These are phyloP conservation scores for Coilia nasus DNA, from an alignment of 2,797 vertebrate species.

Conservation along the genomic window DNA sequence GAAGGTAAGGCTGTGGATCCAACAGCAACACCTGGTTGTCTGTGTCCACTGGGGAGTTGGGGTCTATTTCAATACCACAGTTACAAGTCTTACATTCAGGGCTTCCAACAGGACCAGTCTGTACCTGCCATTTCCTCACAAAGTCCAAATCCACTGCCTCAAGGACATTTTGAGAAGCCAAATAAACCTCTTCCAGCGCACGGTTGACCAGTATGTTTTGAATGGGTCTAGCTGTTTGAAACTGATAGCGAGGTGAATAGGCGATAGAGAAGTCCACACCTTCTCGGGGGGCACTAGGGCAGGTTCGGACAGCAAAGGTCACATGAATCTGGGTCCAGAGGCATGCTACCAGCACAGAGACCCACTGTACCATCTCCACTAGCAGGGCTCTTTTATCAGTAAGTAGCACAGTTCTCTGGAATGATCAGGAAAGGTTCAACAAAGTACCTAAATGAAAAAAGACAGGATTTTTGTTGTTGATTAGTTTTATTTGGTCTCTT, in stretches of 20 bases:
- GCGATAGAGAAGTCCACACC: constrained; percentile 76
- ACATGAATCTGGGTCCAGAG: constrained; percentile 69
- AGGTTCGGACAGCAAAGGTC: constrained; percentile 68
- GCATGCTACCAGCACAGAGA: constrained; percentile 68
- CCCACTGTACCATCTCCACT: constrained; percentile 75
- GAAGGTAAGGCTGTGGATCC: constrained; percentile 65
- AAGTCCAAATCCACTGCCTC: constrained; percentile 68
- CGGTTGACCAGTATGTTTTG: constrained; percentile 80
- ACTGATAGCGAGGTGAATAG: constrained; percentile 75
- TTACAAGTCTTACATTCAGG: constrained; percentile 79
- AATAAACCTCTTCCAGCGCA: constrained; percentile 65
- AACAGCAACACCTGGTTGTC: constrained; percentile 84
- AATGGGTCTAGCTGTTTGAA: constrained; percentile 69
- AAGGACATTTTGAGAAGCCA: constrained; percentile 83
- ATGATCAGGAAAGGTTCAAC: not conserved
- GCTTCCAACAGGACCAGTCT: constrained; percentile 83
- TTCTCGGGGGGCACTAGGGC: constrained; percentile 65
- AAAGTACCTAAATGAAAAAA: not conserved
- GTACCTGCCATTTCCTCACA: constrained; percentile 69
- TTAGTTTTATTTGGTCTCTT: too few species aligned
- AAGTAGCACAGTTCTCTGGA: constrained; percentile 11
- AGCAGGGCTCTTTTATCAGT: not conserved
- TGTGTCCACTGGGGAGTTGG: constrained; percentile 68
- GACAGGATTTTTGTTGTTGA: not conserved
- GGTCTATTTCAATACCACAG: constrained; percentile 66